These are phyloP conservation scores for Gymnobelideus leadbeateri DNA, from an alignment of 2,113 vertebrate species.

Conservation along the genomic window DNA sequence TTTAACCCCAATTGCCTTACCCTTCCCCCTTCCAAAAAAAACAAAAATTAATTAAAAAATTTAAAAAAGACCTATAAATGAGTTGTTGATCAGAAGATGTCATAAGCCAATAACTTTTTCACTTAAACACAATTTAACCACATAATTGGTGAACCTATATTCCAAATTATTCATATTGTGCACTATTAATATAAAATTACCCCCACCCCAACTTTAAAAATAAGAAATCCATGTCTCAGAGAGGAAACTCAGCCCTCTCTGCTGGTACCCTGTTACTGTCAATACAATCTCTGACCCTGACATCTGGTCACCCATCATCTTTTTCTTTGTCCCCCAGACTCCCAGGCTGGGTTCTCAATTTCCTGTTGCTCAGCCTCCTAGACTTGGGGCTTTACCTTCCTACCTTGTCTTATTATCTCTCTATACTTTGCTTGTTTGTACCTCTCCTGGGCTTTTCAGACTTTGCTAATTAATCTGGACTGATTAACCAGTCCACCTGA, in stretches of 20 bases:
- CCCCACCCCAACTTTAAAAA: background rate
- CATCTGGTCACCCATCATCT: background rate
- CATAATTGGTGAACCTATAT: slow-evolving; percentile 18
- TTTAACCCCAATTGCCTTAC: too few species aligned
- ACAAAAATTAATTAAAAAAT: too few species aligned
- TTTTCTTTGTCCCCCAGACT: background rate
- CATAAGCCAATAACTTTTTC: background rate
- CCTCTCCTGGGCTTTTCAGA: background rate
- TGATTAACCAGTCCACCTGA: too few species aligned
- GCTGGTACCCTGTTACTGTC: background rate
- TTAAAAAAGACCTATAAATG: background rate
- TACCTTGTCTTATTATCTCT: background rate
- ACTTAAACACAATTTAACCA: background rate
- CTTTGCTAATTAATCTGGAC: background rate
- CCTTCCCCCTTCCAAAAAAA: too few species aligned
- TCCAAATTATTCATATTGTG: background rate
- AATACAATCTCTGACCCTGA: background rate
- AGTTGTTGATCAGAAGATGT: background rate
- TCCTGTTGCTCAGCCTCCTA: background rate
- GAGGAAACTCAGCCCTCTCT: background rate
- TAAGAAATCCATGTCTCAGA: too few species aligned
- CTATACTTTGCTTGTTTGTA: background rate
- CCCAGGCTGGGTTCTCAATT: background rate
- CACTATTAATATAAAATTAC: background rate
- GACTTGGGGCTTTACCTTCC: too few species aligned